A percentile compares a stretch with the other conserved stretches of the same genome.
phyloP scores from a whole-genome alignment of 2,797 vertebrate genomes.

The Trachops cirrhosus region DNA sequence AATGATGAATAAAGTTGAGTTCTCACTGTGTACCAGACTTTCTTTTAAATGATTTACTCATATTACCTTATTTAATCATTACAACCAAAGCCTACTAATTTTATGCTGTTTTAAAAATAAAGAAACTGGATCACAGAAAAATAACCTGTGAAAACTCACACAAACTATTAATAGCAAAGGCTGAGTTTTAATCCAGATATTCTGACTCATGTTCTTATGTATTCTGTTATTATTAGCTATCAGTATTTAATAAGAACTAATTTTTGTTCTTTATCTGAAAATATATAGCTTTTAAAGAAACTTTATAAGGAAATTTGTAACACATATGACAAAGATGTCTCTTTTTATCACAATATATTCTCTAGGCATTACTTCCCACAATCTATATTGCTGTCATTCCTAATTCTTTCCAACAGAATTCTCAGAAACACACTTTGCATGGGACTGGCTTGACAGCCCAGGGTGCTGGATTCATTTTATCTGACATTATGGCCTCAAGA shows the following conservation, averaged over 20 bases:
- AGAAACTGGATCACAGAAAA: neutral
- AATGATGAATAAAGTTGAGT: neutral
- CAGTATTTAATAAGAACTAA: neutral
- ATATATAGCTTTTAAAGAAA: neutral
- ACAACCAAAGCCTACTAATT: neutral
- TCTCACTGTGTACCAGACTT: neutral
- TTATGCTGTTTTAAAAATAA: neutral
- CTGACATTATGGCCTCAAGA: neutral
- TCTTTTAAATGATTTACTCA: slow-evolving; percentile 1
- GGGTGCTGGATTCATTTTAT: neutral
- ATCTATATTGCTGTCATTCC: neutral
- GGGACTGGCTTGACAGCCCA: neutral
- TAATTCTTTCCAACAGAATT: neutral
- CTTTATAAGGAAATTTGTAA: neutral
- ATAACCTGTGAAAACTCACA: neutral
- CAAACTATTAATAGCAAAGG: neutral
- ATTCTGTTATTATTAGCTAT: neutral
- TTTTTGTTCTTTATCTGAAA: slow-evolving; percentile 13
- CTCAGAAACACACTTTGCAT: neutral
- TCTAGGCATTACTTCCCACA: neutral
- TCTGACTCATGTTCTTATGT: neutral
- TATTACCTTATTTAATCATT: neutral
- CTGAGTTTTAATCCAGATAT: neutral
- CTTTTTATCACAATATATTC: neutral
- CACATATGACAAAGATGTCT: neutral